Evolutionary conservation across 2,797 vertebrate genomes (phyloP).

Genomic region (Peromyscus nudipes): DNA sequence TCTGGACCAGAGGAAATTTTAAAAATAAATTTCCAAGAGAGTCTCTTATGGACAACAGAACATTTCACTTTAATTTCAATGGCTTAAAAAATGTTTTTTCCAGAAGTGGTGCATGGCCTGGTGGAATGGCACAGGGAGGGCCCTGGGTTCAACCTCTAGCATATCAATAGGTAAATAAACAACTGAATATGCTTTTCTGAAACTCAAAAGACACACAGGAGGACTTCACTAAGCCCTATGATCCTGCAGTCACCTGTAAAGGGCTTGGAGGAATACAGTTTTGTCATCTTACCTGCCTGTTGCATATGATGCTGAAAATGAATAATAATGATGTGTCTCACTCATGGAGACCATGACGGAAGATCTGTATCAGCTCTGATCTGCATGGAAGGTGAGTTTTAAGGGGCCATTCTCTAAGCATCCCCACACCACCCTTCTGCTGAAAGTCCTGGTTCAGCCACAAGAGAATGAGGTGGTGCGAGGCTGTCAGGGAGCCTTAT

Average conservation of each 20-base stretch:
- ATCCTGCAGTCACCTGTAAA: not conserved
- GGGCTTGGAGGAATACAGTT: not conserved
- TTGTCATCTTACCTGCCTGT: not conserved
- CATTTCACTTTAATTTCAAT: conserved; percentile 47
- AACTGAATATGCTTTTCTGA: not conserved
- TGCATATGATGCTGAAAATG: not conserved
- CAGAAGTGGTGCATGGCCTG: too few relatives aligned
- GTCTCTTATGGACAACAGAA: conserved; percentile 52
- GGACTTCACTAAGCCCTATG: not conserved
- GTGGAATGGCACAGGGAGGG: not conserved
- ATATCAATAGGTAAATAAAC: not conserved
- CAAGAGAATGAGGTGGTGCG: not conserved
- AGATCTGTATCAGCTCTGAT: not conserved
- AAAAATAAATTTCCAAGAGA: conserved; percentile 49
- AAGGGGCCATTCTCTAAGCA: not conserved
- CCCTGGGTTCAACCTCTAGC: not conserved
- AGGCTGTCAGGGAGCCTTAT: not conserved
- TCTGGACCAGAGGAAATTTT: conserved; percentile 11
- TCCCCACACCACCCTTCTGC: not conserved
- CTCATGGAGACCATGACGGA: not conserved
- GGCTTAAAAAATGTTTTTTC: conserved; percentile 48
- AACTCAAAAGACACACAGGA: not conserved
- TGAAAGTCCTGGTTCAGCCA: not conserved
- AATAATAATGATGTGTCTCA: not conserved
- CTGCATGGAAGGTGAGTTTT: conserved; percentile 16